A percentile compares a stretch with the other conserved stretches of the same genome.
Conservation (phyloP, 2,888 invertebrate genomes). For the Pyrgus malvae region DNA sequence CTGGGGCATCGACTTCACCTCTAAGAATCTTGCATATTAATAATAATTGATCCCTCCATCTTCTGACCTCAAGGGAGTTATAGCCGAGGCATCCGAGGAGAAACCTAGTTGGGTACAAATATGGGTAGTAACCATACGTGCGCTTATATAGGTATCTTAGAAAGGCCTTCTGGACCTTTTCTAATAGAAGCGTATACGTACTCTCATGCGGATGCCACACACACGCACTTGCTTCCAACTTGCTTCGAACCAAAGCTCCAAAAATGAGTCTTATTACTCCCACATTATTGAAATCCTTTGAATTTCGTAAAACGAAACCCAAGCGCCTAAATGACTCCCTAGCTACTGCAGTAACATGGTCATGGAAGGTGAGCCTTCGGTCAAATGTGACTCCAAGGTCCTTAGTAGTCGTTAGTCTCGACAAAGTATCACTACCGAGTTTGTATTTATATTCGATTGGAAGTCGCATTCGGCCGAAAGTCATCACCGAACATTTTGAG, state of each 20-base stretch:
- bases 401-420: neutral
- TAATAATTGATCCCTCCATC: constrained; percentile 1
- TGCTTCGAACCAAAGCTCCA: neutral
- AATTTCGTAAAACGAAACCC: constrained; percentile 5
- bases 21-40: constrained; percentile 2
- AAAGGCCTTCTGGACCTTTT: constrained; percentile 9
- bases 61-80: constrained; percentile 15
- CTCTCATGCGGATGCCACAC: neutral
- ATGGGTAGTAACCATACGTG: constrained; percentile 9
- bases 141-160: constrained; percentile 7
- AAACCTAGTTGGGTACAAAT: constrained; percentile 21
- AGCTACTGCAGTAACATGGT: neutral
- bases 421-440: neutral
- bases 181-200: neutral
- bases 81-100: constrained; percentile 12
- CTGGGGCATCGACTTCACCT: constrained; percentile 1
- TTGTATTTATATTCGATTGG: constrained; percentile 2
- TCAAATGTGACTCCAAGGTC: constrained; percentile 7
- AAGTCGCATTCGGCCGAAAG: constrained; percentile 13
- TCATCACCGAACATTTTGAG: constrained; percentile 12
- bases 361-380: no score
- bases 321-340: constrained; percentile 1
- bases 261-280: neutral
- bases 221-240: constrained; percentile 6
- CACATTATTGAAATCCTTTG: neutral